Conservation (phyloP, 2,888 invertebrate genomes). For the Brenthis daphne region DNA sequence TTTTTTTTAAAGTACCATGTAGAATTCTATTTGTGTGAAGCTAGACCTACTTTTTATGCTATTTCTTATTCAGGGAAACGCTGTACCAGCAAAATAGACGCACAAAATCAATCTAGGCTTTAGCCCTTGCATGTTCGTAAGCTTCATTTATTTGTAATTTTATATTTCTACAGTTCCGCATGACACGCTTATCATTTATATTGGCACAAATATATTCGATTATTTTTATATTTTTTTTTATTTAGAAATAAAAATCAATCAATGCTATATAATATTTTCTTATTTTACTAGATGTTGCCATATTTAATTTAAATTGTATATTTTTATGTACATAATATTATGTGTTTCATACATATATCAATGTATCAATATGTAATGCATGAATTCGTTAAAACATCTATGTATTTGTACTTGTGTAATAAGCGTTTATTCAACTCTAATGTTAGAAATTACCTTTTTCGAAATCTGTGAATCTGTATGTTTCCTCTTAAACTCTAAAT, state of each 20-base stretch:
- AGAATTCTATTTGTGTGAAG: neutral
- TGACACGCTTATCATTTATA: constrained; percentile 26
- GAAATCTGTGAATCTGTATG: too few relatives aligned
- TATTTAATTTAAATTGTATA: too few relatives aligned
- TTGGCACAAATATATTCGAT: constrained; percentile 6
- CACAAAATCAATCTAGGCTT: constrained; percentile 32
- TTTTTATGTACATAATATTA: neutral
- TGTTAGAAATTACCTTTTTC: too few relatives aligned
- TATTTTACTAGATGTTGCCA: too few relatives aligned
- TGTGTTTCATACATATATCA: neutral
- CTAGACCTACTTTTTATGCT: constrained; percentile 1
- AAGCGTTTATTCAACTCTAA: too few relatives aligned
- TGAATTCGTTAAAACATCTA: neutral
- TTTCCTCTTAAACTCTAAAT: too few relatives aligned
- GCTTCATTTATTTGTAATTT: constrained; percentile 27
- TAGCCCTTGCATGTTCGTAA: constrained; percentile 37
- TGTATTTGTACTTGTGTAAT: too few relatives aligned
- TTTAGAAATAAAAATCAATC: neutral
- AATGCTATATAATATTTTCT: too few relatives aligned
- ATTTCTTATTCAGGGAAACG: constrained; percentile 33
- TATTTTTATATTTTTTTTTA: neutral
- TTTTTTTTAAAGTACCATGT: too few relatives aligned
- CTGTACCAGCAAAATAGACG: constrained; percentile 32
- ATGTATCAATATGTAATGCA: constrained; percentile 1
- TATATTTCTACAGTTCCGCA: constrained; percentile 16